Evolutionary conservation across 2,797 vertebrate genomes (phyloP).

Genomic region (Myotis findleyi): DNA sequence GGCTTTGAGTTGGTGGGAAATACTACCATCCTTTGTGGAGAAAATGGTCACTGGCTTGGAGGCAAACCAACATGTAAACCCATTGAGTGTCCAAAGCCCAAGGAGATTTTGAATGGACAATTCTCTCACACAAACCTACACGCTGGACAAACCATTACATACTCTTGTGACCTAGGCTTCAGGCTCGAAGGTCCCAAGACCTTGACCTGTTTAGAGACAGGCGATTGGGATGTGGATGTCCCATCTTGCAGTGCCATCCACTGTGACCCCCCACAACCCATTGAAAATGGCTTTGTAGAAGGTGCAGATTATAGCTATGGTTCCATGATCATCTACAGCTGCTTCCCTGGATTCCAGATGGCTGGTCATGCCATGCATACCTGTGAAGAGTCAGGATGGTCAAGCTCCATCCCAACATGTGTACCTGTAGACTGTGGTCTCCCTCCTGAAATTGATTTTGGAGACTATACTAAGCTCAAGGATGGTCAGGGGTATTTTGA

Average conservation of each 20-base stretch:
- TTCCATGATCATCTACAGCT: slow-evolving; percentile 98
- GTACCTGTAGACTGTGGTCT: slow-evolving; percentile 95
- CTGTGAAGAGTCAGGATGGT: slow-evolving; percentile 96
- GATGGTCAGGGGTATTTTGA: slow-evolving; percentile 79
- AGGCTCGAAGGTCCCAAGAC: slow-evolving; percentile 92
- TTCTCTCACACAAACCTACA: slow-evolving; percentile 91
- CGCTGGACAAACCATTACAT: slow-evolving; percentile 92
- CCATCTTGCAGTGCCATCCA: slow-evolving; percentile 93
- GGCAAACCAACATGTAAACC: slow-evolving; percentile 93
- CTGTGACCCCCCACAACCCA: slow-evolving; percentile 93
- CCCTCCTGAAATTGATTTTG: slow-evolving; percentile 98
- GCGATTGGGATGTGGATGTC: slow-evolving; percentile 91
- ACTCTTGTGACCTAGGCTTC: slow-evolving; percentile 94
- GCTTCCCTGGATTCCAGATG: slow-evolving; percentile 96
- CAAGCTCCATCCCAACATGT: slow-evolving; percentile 92
- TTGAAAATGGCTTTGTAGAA: slow-evolving; percentile 97
- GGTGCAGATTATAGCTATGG: slow-evolving; percentile 96
- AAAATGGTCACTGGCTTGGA: slow-evolving; percentile 96
- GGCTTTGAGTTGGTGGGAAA: slow-evolving; percentile 95
- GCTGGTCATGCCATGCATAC: slow-evolving; percentile 95
- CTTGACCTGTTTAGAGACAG: slow-evolving; percentile 92
- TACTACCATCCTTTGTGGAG: slow-evolving; percentile 94
- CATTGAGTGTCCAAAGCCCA: slow-evolving; percentile 93
- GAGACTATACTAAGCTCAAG: slow-evolving; percentile 90
- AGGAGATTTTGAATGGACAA: slow-evolving; percentile 91